Evolutionary conservation across 2,797 vertebrate genomes (phyloP).

Genomic region (Hapalemur alaotrensis): DNA sequence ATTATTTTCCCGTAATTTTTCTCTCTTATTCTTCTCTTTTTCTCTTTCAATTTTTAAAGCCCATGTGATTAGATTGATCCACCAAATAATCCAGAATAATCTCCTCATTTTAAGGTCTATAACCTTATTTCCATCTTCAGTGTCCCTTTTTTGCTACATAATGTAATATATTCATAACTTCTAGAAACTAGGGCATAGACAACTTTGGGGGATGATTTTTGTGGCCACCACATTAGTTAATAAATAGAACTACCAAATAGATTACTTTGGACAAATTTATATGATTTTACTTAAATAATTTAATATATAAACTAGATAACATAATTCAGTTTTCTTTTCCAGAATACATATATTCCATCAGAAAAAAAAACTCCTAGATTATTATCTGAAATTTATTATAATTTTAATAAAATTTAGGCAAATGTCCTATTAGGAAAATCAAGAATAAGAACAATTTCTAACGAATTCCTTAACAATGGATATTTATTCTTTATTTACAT

Average conservation of each 20-base stretch:
- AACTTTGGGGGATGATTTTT: neutral
- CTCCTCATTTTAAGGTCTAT: neutral
- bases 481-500: constrained; percentile 61
- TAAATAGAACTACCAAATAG: neutral
- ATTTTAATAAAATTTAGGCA: neutral
- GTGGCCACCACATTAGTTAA: neutral
- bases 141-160: neutral
- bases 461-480: neutral
- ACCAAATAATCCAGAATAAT: neutral
- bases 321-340: neutral
- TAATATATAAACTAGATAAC: neutral
- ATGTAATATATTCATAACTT: neutral
- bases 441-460: neutral
- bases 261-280: neutral
- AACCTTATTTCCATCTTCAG: neutral
- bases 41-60: neutral
- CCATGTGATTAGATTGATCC: neutral
- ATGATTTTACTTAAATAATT: neutral
- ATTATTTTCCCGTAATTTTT: neutral
- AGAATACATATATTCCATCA: neutral
- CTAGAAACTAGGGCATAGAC: neutral
- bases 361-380: neutral
- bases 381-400: neutral
- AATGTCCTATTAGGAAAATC: neutral
- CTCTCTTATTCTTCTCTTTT: neutral